Conservation (phyloP, 1,140 invertebrate genomes). For the Dysdera silvatica region DNA sequence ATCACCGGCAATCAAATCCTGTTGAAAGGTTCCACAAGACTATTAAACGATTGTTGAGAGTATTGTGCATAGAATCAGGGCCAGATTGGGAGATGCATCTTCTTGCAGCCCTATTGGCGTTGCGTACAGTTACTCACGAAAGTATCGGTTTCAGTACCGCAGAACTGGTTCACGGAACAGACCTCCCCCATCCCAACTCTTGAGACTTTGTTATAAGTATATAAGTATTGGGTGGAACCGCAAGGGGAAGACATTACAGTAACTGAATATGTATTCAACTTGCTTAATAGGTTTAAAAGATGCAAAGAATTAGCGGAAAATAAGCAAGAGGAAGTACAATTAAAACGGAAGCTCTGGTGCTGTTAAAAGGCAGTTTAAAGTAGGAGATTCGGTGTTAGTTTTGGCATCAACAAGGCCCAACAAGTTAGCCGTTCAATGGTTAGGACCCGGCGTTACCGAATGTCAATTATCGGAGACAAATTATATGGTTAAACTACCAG, state of each 20-base stretch:
- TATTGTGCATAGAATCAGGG: not conserved
- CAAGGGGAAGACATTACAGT: not conserved
- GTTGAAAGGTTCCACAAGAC: constrained; percentile 1
- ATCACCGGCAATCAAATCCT: not conserved
- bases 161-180: constrained; percentile 7
- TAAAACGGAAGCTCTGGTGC: not conserved
- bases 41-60: constrained; percentile 6
- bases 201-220: not conserved
- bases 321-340: not conserved
- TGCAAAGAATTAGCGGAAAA: not conserved
- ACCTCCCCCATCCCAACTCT: not conserved
- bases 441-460: not conserved
- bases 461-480: not conserved
- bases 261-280: not conserved
- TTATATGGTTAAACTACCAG: not conserved
- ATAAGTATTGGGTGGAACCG: not conserved
- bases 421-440: not conserved
- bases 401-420: not conserved
- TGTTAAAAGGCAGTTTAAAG: too few species aligned
- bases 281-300: not conserved
- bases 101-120: not conserved
- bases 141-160: not conserved
- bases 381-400: not conserved
- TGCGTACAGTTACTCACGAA: constrained; percentile 2
- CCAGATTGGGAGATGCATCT: not conserved